These are phyloP conservation scores for Epicauta chinensis DNA, from an alignment of 1,140 invertebrate genomes.

Conservation along the genomic window DNA sequence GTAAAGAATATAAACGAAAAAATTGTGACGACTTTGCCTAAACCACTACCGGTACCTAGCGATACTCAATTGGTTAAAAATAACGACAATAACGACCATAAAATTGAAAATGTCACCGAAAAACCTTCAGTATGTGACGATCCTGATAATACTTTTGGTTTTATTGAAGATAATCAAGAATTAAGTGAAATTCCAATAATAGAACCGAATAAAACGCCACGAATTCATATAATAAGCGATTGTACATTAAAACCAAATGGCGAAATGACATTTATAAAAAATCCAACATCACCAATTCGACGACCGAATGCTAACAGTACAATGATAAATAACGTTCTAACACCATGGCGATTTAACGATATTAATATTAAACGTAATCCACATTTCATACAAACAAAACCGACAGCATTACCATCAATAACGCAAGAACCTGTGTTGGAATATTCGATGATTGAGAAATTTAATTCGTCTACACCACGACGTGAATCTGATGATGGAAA, in stretches of 20 bases:
- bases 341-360: slow-evolving; percentile 22
- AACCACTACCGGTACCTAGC: no score
- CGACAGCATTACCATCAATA: slow-evolving; percentile 17
- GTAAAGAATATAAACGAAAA: no score
- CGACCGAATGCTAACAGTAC: slow-evolving; percentile 24
- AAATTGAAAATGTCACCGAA: no score
- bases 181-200: slow-evolving; percentile 13
- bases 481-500: neutral
- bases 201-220: neutral
- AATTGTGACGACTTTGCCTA: no score
- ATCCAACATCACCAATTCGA: neutral
- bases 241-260: slow-evolving; percentile 1
- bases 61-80: no score
- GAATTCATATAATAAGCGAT: slow-evolving; percentile 14
- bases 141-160: no score
- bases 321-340: slow-evolving; percentile 10
- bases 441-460: slow-evolving; percentile 19
- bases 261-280: slow-evolving; percentile 1
- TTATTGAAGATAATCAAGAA: slow-evolving; percentile 2
- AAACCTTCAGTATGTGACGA: no score
- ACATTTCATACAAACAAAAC: slow-evolving; percentile 20
- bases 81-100: no score
- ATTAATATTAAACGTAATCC: slow-evolving; percentile 18
- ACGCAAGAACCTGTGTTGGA: slow-evolving; percentile 23
- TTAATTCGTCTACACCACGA: neutral